phyloP scores from a whole-genome alignment of 2,797 vertebrate species.

The Percopsis omiscomaycus region DNA sequence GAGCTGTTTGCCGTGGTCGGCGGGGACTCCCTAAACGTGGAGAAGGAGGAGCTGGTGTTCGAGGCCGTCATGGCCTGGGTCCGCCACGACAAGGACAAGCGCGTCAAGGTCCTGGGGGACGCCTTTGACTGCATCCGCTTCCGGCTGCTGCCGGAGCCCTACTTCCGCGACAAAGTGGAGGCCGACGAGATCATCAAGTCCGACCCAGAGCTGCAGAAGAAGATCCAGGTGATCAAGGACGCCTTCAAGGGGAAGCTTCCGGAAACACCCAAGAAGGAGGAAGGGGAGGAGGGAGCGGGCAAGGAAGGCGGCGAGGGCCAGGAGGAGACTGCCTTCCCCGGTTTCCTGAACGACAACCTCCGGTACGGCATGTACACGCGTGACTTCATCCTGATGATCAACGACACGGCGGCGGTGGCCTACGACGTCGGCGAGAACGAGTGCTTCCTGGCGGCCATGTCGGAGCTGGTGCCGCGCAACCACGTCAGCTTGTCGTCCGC shows the following conservation, averaged over 20 bases:
- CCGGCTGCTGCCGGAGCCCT: slow-evolving; percentile 92
- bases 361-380: slow-evolving; percentile 92
- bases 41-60: slow-evolving; percentile 92
- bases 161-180: slow-evolving; percentile 92
- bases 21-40: slow-evolving; percentile 89
- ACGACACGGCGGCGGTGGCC: slow-evolving; percentile 92
- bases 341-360: slow-evolving; percentile 91
- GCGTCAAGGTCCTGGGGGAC: slow-evolving; percentile 86
- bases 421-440: slow-evolving; percentile 96
- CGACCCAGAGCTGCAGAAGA: slow-evolving; percentile 90
- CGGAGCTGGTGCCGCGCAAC: slow-evolving; percentile 96
- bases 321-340: slow-evolving; percentile 85
- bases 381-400: slow-evolving; percentile 92
- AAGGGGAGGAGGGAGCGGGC: slow-evolving; percentile 75
- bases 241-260: slow-evolving; percentile 95
- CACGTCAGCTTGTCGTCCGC: slow-evolving; percentile 90
- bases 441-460: slow-evolving; percentile 90
- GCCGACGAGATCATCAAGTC: slow-evolving; percentile 89
- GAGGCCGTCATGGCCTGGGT: slow-evolving; percentile 95
- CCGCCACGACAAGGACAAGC: slow-evolving; percentile 87
- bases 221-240: slow-evolving; percentile 88
- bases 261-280: slow-evolving; percentile 76
- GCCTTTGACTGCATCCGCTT: slow-evolving; percentile 95
- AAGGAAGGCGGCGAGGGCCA: slow-evolving; percentile 62
- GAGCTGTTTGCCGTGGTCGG: slow-evolving; percentile 93